Evolutionary conservation across 92 coral and sea anemone genomes (phyloP).

Genomic region (Micromussa lordhowensis): DNA sequence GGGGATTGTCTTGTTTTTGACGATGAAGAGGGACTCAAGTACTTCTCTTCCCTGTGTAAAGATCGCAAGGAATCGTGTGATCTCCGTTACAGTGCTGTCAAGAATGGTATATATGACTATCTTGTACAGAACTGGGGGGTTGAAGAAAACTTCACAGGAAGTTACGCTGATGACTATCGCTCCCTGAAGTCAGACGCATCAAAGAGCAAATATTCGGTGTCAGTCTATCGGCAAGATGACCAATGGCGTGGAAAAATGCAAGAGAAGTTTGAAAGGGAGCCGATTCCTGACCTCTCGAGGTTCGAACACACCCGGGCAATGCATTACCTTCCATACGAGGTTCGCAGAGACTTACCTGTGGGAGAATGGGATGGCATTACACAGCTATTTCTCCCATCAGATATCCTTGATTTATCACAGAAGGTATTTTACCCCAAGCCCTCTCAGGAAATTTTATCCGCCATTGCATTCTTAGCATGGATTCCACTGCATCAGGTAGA

Average conservation of each 20-base stretch:
- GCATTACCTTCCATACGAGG: conserved; percentile 43
- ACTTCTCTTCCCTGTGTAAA: conserved; percentile 46
- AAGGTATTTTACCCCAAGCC: conserved; percentile 28
- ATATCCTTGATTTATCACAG: conserved; percentile 42
- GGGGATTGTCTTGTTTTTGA: conserved; percentile 43
- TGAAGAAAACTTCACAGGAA: conserved; percentile 44
- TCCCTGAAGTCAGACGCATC: neutral
- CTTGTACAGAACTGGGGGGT: conserved; percentile 55
- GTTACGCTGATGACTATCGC: conserved; percentile 60
- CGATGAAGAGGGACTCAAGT: conserved; percentile 58
- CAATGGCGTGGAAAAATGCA: conserved; percentile 21
- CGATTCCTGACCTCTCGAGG: conserved; percentile 57
- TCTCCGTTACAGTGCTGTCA: conserved; percentile 41
- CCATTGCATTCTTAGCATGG: conserved; percentile 15
- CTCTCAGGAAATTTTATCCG: conserved; percentile 16
- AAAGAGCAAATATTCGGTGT: conserved; percentile 44
- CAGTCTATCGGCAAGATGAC: conserved; percentile 30
- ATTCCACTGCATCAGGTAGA: too few species aligned
- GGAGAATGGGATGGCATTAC: conserved; percentile 54
- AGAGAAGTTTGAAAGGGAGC: conserved; percentile 26
- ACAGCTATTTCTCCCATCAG: conserved; percentile 43
- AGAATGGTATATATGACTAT: conserved; percentile 18
- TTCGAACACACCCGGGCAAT: conserved; percentile 16
- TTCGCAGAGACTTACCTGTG: conserved; percentile 23
- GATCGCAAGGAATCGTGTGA: conserved; percentile 31